Conservation (phyloP, 2,797 vertebrate species). For the Pterois miles region DNA sequence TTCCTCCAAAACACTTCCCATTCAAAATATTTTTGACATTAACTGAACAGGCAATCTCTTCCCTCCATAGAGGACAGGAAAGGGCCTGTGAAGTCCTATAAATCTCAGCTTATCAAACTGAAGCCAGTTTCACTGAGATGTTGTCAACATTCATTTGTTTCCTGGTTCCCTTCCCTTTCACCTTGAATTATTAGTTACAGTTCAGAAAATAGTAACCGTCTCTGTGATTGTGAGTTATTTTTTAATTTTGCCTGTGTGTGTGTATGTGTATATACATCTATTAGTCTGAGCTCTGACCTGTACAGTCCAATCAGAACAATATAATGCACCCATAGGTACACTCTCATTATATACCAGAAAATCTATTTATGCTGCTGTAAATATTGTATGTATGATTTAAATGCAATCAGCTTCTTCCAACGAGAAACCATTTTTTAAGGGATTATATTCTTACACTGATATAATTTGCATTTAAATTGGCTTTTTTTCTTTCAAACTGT, state of each 20-base stretch:
- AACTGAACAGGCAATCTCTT: neutral
- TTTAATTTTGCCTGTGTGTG: neutral
- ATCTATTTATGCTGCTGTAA: neutral
- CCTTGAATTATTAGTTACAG: neutral
- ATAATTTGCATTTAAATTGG: neutral
- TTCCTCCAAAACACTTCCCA: neutral
- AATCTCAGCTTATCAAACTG: slow-evolving; percentile 16
- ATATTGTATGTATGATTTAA: neutral
- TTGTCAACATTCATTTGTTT: slow-evolving; percentile 12
- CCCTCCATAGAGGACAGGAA: neutral
- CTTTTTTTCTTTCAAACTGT: neutral
- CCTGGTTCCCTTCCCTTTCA: neutral
- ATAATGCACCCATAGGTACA: neutral
- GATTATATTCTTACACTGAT: neutral
- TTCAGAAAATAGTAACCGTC: neutral
- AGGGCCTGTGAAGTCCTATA: slow-evolving; percentile 1
- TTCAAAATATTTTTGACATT: slow-evolving; percentile 9
- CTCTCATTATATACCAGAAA: neutral
- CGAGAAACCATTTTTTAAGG: neutral
- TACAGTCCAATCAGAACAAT: neutral
- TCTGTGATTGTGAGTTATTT: neutral
- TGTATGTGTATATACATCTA: neutral
- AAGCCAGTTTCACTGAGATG: slow-evolving; percentile 15
- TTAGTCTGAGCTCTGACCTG: neutral
- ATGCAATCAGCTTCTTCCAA: neutral